Evolutionary conservation across 2,888 invertebrate genomes (phyloP).

Genomic region (Acrobasis repandana): DNA sequence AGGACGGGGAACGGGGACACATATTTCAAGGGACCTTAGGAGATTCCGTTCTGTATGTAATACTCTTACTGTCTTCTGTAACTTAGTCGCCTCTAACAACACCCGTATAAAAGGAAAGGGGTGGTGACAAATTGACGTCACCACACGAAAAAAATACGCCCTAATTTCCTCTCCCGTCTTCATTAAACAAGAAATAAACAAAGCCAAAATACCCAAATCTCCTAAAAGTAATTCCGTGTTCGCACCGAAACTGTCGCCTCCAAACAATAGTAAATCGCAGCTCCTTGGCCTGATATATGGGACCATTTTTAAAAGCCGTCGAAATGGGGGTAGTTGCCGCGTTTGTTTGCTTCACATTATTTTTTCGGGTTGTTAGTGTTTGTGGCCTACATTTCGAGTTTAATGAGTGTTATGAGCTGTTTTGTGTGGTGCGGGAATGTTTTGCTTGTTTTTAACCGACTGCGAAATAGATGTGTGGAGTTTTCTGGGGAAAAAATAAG

Average conservation of each 20-base stretch:
- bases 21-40: no score
- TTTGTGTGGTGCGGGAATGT: background rate
- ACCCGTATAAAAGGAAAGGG: no score
- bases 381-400: slow-evolving; percentile 4
- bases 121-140: no score
- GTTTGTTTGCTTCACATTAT: slow-evolving; percentile 32
- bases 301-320: slow-evolving; percentile 32
- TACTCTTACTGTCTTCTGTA: no score
- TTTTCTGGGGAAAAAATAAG: no score
- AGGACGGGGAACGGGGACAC: no score
- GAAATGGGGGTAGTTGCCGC: slow-evolving; percentile 25
- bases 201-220: background rate
- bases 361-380: slow-evolving; percentile 21
- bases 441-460: background rate
- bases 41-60: no score
- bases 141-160: background rate
- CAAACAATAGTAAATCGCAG: slow-evolving; percentile 5
- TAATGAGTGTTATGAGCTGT: slow-evolving; percentile 15
- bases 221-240: slow-evolving; percentile 19
- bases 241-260: slow-evolving; percentile 20
- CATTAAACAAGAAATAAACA: background rate
- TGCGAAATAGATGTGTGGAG: background rate
- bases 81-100: no score
- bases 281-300: slow-evolving; percentile 32
- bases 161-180: background rate